Percentiles rank a stretch among this genome's conserved stretches.
Conservation (phyloP, 2,888 invertebrate genomes). For the Uropetala carovei region DNA sequence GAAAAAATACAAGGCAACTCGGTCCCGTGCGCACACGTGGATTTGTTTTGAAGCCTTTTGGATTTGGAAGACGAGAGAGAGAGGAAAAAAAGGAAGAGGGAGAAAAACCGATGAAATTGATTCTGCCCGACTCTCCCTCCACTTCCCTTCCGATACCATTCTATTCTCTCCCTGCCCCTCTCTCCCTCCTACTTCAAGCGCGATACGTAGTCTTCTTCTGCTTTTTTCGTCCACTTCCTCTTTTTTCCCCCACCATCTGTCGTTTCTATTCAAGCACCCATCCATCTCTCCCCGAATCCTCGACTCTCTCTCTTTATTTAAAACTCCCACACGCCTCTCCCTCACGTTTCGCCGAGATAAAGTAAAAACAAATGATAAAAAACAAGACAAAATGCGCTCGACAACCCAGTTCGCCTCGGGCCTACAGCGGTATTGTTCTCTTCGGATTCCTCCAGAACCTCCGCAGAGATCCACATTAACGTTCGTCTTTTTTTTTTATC, state of each 20-base stretch:
- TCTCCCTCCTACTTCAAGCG: background rate
- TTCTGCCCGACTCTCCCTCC: background rate
- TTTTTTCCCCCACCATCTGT: slow-evolving; percentile 34
- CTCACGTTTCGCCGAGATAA: background rate
- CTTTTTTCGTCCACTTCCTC: background rate
- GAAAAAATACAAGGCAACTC: background rate
- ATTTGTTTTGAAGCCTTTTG: slow-evolving; percentile 43
- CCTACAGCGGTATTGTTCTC: slow-evolving; percentile 18
- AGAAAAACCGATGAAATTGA: slow-evolving; percentile 29
- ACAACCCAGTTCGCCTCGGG: background rate
- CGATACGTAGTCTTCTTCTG: slow-evolving; percentile 5
- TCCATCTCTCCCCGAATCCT: slow-evolving; percentile 34
- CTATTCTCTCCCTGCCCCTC: background rate
- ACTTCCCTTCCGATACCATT: background rate
- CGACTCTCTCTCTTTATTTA: background rate
- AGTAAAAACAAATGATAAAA: background rate
- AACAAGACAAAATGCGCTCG: background rate
- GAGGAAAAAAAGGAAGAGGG: background rate
- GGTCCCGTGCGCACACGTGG: background rate
- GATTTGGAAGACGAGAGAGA: background rate
- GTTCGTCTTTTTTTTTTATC: background rate
- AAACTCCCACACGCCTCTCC: background rate
- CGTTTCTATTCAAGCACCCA: slow-evolving; percentile 42
- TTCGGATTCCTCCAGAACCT: background rate
- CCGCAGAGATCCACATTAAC: slow-evolving; percentile 18